phyloP scores from a whole-genome alignment of 1,140 invertebrate genomes.

The Panagrolaimus sp. region DNA sequence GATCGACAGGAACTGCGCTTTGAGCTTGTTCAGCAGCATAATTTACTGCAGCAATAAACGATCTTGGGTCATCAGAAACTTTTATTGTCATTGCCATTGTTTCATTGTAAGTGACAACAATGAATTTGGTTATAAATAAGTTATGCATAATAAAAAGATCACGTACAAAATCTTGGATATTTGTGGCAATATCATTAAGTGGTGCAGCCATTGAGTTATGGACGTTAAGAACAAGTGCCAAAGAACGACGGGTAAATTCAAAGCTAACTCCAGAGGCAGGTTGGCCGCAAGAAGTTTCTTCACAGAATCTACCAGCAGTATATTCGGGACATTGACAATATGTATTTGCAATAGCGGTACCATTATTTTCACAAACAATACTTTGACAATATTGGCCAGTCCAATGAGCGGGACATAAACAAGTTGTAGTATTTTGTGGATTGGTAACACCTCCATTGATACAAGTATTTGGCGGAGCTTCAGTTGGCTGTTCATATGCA shows the following conservation, averaged over 20 bases:
- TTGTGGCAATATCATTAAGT: slow-evolving; percentile 19
- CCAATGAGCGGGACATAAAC: slow-evolving; percentile 33
- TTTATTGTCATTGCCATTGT: neutral
- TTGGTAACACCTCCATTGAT: slow-evolving; percentile 38
- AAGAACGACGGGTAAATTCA: slow-evolving; percentile 18
- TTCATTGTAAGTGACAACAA: slow-evolving; percentile 26
- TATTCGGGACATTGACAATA: slow-evolving; percentile 29
- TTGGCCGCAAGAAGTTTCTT: slow-evolving; percentile 28
- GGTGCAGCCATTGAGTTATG: slow-evolving; percentile 29
- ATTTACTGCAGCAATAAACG: neutral
- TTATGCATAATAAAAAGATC: slow-evolving; percentile 23
- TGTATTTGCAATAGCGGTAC: slow-evolving; percentile 16
- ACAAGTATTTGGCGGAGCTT: slow-evolving; percentile 24
- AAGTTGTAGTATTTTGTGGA: slow-evolving; percentile 26
- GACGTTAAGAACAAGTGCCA: slow-evolving; percentile 34
- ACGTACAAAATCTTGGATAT: slow-evolving; percentile 25
- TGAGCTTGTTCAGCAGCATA: neutral
- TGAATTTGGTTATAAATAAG: slow-evolving; percentile 30
- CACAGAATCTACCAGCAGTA: slow-evolving; percentile 36
- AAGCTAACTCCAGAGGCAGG: slow-evolving; percentile 18
- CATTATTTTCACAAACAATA: slow-evolving; percentile 33
- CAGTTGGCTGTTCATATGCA: slow-evolving; percentile 17
- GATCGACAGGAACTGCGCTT: neutral
- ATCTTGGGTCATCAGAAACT: neutral
- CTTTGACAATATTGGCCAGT: slow-evolving; percentile 29